Evolutionary conservation across 2,797 vertebrate species (phyloP).

Genomic region (Scolopax rusticola): DNA sequence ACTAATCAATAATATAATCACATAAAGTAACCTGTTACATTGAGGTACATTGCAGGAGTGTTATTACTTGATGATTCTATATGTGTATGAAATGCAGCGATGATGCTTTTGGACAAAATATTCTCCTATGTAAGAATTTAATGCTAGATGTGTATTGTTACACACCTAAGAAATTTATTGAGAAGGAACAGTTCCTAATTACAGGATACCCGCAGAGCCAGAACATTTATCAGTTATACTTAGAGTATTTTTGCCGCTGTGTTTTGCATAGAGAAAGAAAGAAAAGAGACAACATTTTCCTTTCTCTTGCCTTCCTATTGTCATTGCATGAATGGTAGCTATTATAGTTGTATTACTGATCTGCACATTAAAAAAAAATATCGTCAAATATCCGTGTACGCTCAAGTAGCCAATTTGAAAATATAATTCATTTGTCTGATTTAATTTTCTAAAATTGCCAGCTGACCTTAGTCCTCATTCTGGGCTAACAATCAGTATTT

Average conservation of each 20-base stretch:
- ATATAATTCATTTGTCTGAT: constrained; percentile 16
- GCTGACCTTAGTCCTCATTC: neutral
- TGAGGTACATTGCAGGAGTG: neutral
- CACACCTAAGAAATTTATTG: neutral
- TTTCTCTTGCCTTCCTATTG: neutral
- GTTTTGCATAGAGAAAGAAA: neutral
- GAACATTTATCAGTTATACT: neutral
- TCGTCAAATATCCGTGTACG: neutral
- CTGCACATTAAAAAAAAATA: neutral
- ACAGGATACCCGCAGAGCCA: neutral
- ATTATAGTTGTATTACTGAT: constrained; percentile 15
- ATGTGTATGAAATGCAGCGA: neutral
- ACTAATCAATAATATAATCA: neutral
- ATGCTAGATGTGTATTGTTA: neutral
- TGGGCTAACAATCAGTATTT: neutral
- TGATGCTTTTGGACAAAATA: neutral
- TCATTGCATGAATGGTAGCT: neutral
- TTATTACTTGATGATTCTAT: neutral
- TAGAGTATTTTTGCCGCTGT: neutral
- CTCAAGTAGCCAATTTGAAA: constrained; percentile 25
- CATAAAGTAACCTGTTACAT: neutral
- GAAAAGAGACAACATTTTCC: neutral
- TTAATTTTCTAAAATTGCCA: constrained; percentile 47
- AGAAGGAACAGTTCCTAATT: neutral
- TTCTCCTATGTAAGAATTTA: neutral